Evolutionary conservation across 2,888 invertebrate genomes (phyloP).

Genomic region (Smittia aterrima): DNA sequence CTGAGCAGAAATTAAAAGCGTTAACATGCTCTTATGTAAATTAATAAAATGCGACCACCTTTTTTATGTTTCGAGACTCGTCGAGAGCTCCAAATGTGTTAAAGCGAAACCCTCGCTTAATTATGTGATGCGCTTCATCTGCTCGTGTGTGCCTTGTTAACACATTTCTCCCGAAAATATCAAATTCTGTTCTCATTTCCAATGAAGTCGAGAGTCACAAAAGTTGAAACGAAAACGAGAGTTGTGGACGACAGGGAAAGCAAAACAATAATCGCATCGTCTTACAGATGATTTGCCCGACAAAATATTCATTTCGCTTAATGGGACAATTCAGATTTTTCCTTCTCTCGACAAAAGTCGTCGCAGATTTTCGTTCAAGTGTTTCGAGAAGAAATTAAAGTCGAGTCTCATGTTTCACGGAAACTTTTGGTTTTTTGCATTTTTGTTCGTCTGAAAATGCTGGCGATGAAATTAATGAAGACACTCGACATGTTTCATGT

Average conservation of each 20-base stretch:
- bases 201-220: background rate
- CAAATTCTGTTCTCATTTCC: background rate
- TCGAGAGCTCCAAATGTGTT: slow-evolving; percentile 2
- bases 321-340: background rate
- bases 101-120: background rate
- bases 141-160: background rate
- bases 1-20: background rate
- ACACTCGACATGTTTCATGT: slow-evolving; percentile 13
- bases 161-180: slow-evolving; percentile 15
- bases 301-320: slow-evolving; percentile 14
- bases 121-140: slow-evolving; percentile 21
- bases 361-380: background rate
- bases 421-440: background rate
- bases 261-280: slow-evolving; percentile 7
- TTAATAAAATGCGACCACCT: slow-evolving; percentile 20
- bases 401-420: slow-evolving; percentile 1
- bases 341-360: background rate
- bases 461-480: slow-evolving; percentile 5
- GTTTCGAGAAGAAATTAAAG: background rate
- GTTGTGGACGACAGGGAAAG: background rate
- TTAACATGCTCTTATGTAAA: background rate
- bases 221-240: background rate
- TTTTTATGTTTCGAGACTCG: background rate
- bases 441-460: background rate
- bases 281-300: slow-evolving; percentile 13